Evolutionary conservation across 2,797 vertebrate genomes (phyloP).

Genomic region (Sebastes vulpes): DNA sequence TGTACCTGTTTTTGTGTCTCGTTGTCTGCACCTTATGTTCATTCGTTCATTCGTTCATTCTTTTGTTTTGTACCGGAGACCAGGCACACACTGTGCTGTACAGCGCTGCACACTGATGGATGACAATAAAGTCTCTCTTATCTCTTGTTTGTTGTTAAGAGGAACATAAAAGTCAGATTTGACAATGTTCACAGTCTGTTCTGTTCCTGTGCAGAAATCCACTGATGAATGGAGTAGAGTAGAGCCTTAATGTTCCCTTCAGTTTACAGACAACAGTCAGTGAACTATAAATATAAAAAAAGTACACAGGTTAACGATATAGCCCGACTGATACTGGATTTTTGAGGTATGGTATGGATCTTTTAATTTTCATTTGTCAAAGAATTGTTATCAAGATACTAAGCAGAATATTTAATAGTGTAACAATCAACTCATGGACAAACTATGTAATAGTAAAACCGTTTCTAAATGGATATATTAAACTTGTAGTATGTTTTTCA

Average conservation of each 20-base stretch:
- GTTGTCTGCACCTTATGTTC: neutral
- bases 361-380: neutral
- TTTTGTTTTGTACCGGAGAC: neutral
- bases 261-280: neutral
- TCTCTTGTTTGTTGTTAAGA: neutral
- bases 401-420: neutral
- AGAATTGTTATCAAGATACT: neutral
- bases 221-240: neutral
- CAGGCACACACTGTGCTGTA: too few species aligned
- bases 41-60: neutral
- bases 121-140: neutral
- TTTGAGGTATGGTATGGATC: neutral
- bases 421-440: neutral
- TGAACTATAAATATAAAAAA: neutral
- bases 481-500: neutral
- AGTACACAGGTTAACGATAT: neutral
- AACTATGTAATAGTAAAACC: neutral
- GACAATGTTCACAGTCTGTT: neutral
- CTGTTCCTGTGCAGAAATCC: neutral
- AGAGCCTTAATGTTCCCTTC: neutral
- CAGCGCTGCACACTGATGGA: too few species aligned
- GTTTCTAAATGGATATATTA: too few species aligned
- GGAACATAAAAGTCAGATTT: neutral
- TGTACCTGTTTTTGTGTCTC: too few species aligned
- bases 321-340: neutral